Evolutionary conservation across 2,888 invertebrate species (phyloP).

Genomic region (Lasioglossum malachurum): DNA sequence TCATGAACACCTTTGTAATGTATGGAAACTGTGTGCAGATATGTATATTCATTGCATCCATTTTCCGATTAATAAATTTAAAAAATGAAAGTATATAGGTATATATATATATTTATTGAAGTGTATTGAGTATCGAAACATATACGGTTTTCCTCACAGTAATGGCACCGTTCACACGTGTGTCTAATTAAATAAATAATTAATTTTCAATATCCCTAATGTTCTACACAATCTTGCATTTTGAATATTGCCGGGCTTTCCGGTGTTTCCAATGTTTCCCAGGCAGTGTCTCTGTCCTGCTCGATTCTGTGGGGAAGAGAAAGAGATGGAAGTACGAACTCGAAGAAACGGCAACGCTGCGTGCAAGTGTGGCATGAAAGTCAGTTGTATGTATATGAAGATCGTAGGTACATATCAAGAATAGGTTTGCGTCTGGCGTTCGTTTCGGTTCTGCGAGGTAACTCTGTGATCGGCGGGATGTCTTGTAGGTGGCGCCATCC

Average conservation of each 20-base stretch:
- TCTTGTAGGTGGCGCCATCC: slow-evolving; percentile 77
- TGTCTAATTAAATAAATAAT: too few relatives aligned
- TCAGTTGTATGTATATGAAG: background rate
- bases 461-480: slow-evolving; percentile 1
- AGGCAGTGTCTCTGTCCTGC: background rate
- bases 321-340: background rate
- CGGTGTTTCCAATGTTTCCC: background rate
- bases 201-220: too few relatives aligned
- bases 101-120: too few relatives aligned
- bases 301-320: background rate
- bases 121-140: too few relatives aligned
- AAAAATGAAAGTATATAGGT: too few relatives aligned
- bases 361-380: background rate
- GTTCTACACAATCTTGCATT: background rate
- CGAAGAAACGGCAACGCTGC: background rate
- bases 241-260: background rate
- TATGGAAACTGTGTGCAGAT: too few relatives aligned
- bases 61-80: too few relatives aligned
- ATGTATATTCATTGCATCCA: too few relatives aligned
- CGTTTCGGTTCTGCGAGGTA: background rate
- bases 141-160: too few relatives aligned
- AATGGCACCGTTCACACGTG: too few relatives aligned
- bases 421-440: background rate
- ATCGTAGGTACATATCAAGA: background rate
- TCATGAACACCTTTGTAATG: too few relatives aligned